Base-by-base conservation (phyloP, 2,797 vertebrate genomes). In the Amblyopsis hoosieri region DNA sequence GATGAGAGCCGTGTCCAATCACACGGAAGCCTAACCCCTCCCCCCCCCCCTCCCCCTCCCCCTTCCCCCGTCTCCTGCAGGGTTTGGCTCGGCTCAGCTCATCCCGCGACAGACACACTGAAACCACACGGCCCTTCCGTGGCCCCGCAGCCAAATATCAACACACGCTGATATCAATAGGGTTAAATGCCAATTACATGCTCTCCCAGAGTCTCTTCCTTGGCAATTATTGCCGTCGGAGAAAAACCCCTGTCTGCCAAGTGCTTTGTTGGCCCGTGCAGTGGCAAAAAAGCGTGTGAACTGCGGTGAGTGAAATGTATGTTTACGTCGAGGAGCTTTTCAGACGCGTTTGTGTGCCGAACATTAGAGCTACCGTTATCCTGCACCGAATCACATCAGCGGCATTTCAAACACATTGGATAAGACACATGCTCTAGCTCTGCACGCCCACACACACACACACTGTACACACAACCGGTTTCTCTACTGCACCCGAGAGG, bases 161-260 rank as follows among this genome's bases (percentile, higher is more conserved):
- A 76, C 84, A 81, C 83, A 85, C 81, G 87, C 81, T 84, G 82
- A 73, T 72, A 79, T 90, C 84, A 79, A 71, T 84, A 49, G 77
- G 54, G 72, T 83, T 84, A 79, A 86, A 89, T 87, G 82, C 78
- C 86, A 89, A 87, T 90, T 80, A 84, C 84, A 85, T 66, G 83
- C 75, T 76, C 79, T 76, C 73, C 76, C 71, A 61, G 63, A 76
- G 75, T 13, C 54, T 76, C 79, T 82, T 77, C 71, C 76, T 81
- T 74, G 74, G 81, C 72, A 87, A 87, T 85, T 85, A 87, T 80
- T 79, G 76, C 58, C 73, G 60, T 31, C 12, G 63, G 64, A 75
- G 64, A 68, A 12, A 45, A 75, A 78, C 75, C 54, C 67, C 57
- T 62, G 66, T 68, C 65, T 76, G 55, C 69, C 77, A 63, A 74